phyloP scores from a whole-genome alignment of 2,888 invertebrate genomes.

The Polymixis flavicincta region DNA sequence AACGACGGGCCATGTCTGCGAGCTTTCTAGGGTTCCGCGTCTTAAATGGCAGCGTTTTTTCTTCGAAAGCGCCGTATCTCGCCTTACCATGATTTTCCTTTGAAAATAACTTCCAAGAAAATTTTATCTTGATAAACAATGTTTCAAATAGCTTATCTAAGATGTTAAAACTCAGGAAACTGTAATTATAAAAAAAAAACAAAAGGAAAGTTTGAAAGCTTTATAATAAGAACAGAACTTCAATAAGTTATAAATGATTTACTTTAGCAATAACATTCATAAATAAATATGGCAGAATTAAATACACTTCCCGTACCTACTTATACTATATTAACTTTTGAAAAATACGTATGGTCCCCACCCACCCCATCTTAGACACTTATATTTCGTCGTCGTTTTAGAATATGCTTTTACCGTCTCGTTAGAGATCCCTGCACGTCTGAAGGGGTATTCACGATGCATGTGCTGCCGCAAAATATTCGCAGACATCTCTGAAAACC shows the following conservation, averaged over 20 bases:
- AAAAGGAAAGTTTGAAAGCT: slow-evolving; percentile 19
- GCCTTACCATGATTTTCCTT: slow-evolving; percentile 22
- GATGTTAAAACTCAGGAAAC: slow-evolving; percentile 2
- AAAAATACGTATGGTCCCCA: slow-evolving; percentile 42
- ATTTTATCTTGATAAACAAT: slow-evolving; percentile 11
- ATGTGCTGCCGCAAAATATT: slow-evolving; percentile 77
- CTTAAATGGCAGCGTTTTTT: slow-evolving; percentile 47
- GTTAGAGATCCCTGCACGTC: slow-evolving; percentile 78
- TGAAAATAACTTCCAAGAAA: slow-evolving; percentile 29
- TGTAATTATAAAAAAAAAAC: not conserved
- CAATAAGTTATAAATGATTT: slow-evolving; percentile 4
- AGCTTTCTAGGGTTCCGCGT: slow-evolving; percentile 57
- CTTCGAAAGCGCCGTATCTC: slow-evolving; percentile 1
- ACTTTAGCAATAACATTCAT: not conserved
- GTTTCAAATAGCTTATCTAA: slow-evolving; percentile 8
- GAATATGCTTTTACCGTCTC: slow-evolving; percentile 76
- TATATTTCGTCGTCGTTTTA: slow-evolving; percentile 70
- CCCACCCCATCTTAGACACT: slow-evolving; percentile 57
- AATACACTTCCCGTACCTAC: slow-evolving; percentile 5
- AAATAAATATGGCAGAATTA: slow-evolving; percentile 30
- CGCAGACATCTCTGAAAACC: slow-evolving; percentile 77
- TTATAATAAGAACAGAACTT: slow-evolving; percentile 3
- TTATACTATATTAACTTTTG: slow-evolving; percentile 32
- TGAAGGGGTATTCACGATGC: slow-evolving; percentile 73
- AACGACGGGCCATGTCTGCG: slow-evolving; percentile 67